Evolutionary conservation across 64 coral and sea anemone species (phyloP).

Genomic region (Cladopsammia gracilis): DNA sequence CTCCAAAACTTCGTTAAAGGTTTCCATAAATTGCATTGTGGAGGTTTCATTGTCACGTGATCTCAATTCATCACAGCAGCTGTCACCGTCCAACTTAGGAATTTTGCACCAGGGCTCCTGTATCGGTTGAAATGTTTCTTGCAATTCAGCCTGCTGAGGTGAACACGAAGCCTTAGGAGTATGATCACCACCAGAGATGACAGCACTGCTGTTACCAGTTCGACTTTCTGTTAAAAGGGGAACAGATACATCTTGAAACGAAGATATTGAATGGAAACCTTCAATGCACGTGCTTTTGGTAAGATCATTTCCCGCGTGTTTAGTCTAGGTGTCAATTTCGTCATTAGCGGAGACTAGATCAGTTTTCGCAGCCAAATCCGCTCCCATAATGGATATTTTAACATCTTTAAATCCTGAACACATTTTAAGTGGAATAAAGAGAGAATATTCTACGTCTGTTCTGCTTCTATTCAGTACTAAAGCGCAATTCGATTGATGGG

Average conservation of each 20-base stretch:
- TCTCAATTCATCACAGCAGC: neutral
- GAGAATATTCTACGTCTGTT: no score
- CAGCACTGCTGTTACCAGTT: neutral
- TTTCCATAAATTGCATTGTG: neutral
- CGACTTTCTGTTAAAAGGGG: neutral
- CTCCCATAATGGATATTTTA: neutral
- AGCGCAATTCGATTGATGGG: no score
- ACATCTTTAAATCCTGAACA: neutral
- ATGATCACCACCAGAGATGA: neutral
- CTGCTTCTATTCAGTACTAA: no score
- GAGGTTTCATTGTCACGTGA: neutral
- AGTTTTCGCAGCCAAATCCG: neutral
- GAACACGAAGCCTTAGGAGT: neutral
- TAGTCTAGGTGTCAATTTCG: neutral
- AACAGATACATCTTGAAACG: constrained; percentile 8
- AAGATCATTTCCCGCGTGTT: neutral
- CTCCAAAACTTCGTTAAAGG: neutral
- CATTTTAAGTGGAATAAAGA: neutral
- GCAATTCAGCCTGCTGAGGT: no score
- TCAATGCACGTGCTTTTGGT: neutral
- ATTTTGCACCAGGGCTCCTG: neutral
- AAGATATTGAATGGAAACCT: neutral
- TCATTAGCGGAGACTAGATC: neutral
- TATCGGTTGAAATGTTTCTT: neutral
- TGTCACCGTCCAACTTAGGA: neutral